Evolutionary conservation across 2,888 invertebrate genomes (phyloP), one percentile per base, ranked within the genome.

Genomic region (Stramonita haemastoma): DNA sequence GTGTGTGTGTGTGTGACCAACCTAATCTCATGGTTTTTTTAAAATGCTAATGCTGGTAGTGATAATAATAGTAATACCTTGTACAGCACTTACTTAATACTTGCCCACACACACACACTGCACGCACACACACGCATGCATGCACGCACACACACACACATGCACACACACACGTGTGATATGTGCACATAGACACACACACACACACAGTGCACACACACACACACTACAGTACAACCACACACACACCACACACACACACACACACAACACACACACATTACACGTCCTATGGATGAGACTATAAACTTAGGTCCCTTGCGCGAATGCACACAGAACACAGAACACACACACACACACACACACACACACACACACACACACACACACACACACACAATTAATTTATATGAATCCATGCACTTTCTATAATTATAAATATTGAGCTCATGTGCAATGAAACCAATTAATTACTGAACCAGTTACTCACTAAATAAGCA

Each of bases 221-320:
- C 70, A 70, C 4, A 70, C 4, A 2, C 70, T 0, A 22, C 19
- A 15, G 60, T 17, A 17, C 70, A 26, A 22, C 8, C 70, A 26
- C 73, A 73, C 73, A n/a, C 73, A 73, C 73, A 73, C 26, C 73
- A 73, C n/a, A 73, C 73, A 73, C 73, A 46, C 46, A 46, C 46
- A 46, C 46, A 73, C 73, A n/a, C 73, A 73, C n/a, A n/a, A 73
- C 73, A n/a, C 73, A 73, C 73, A 66, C 73, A 73, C 73, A 73
- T n/a, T n/a, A n/a, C n/a, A n/a, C n/a, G n/a, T n/a, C n/a, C n/a
- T n/a, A n/a, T n/a, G n/a, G n/a, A n/a, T n/a, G n/a, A n/a, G n/a
- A n/a, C n/a, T n/a, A n/a, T n/a, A n/a, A n/a, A n/a, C n/a, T n/a
- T n/a, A n/a, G n/a, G n/a, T n/a, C n/a, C n/a, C n/a, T n/a, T n/a